phyloP scores from a whole-genome alignment of 2,113 vertebrate genomes.

The Acanthochromis polyacanthus region DNA sequence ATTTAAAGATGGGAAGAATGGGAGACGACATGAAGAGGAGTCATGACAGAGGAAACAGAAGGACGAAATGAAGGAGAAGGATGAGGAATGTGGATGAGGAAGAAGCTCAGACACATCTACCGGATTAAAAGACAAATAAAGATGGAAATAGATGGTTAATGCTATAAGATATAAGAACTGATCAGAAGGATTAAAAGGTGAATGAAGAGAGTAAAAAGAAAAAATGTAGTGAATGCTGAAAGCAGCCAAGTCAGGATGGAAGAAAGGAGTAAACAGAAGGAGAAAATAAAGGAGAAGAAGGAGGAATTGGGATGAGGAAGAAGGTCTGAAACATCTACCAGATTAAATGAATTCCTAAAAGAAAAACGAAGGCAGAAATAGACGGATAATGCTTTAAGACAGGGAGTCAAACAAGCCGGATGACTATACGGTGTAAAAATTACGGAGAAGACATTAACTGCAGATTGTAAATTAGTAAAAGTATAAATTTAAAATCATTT shows the following conservation, averaged over 20 bases:
- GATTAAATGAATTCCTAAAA: not conserved
- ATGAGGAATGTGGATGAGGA: not conserved
- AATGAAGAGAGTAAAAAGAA: not conserved
- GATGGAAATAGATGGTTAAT: not conserved
- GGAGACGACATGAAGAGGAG: conserved; percentile 11
- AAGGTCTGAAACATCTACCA: conserved; percentile 2
- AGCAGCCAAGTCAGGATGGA: not conserved
- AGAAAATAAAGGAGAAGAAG: not conserved
- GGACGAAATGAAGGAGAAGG: not conserved
- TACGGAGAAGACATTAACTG: no score
- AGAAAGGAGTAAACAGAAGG: not conserved
- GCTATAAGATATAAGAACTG: not conserved
- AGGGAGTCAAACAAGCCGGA: no score
- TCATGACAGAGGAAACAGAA: not conserved
- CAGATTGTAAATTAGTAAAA: no score
- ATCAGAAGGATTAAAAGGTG: not conserved
- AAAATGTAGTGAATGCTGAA: not conserved
- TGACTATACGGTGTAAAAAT: no score
- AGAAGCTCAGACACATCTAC: conserved; percentile 5
- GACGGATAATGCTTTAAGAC: no score
- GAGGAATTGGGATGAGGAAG: not conserved
- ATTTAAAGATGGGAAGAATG: conserved; percentile 62
- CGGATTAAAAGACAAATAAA: not conserved
- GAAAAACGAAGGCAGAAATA: no score
- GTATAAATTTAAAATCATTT: no score